Evolutionary conservation across 1,140 invertebrate genomes (phyloP), one percentile per base, ranked within the genome.

Genomic region (Cydia strobilella): DNA sequence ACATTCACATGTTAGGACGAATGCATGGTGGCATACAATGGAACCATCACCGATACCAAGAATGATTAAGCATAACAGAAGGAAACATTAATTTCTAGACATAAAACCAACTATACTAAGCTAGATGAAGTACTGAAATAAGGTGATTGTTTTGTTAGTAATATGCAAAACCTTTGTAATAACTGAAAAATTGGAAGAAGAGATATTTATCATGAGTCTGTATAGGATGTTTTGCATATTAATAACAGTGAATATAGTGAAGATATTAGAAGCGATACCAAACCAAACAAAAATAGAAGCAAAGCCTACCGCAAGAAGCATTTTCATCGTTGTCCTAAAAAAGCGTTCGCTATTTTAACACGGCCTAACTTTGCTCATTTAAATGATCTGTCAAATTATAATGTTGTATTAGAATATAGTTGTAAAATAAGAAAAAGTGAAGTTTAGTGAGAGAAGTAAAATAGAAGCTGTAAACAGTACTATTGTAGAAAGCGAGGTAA

Each of bases 31-130:
- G 87, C 80, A 86, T 79, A 86, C 79, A 84, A 83, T 80, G 80
- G 84, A 84, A 86, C 90, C 90, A 86, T 93, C 91, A 92, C 93
- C 93, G 91, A 89, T 88, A 93, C 91, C 93, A 93, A 93, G 92
- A 93, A 92, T 93, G 93, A 93, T 92, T 93, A 93, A 93, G 93
- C 93, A 93, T 86, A 84, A 80, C 42, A 80, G 78, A 78, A 80
- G 45, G 79, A 74, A 62, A 51, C 35, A 73, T 42, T 73, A 65
- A 15, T 65, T 54, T 59, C 25, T 73, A 63, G 54, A 59, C 35
- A 73, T 31, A 66, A 4, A 63, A 45, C 74, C 1, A 63, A 23
- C 42, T 54, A 39, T 45, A 54, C 48, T 71, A n/a, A 45, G 35
- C 45, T 59, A 75, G 42, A 13, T 74, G 73, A 35, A 48, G 23